Percentiles rank a stretch among this genome's conserved stretches.
phyloP scores from a whole-genome alignment of 2,888 invertebrate genomes.

The Dusona sp. region DNA sequence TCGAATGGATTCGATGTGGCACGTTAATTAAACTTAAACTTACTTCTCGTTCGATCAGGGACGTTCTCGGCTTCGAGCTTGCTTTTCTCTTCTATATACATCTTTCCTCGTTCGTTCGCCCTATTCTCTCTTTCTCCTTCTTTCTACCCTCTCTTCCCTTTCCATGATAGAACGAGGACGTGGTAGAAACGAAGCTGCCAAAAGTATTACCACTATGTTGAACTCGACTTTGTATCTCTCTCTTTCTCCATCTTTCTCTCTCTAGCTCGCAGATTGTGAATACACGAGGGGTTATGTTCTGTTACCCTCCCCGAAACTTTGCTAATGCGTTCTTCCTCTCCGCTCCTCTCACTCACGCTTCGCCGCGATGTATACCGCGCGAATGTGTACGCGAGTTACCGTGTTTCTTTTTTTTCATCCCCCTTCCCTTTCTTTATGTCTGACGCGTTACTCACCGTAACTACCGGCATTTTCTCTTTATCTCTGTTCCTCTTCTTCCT shows the following conservation, averaged over 20 bases:
- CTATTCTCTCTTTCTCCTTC: slow-evolving; percentile 45
- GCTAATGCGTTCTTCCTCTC: slow-evolving; percentile 61
- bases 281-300: slow-evolving; percentile 55
- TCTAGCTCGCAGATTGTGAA: slow-evolving; percentile 58
- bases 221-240: slow-evolving; percentile 70
- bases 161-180: slow-evolving; percentile 61
- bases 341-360: slow-evolving; percentile 22
- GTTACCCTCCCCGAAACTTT: slow-evolving; percentile 57
- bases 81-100: slow-evolving; percentile 68
- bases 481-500: slow-evolving; percentile 6
- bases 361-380: slow-evolving; percentile 15
- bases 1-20: slow-evolving; percentile 78
- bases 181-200: slow-evolving; percentile 76
- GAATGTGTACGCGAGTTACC: slow-evolving; percentile 44
- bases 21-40: slow-evolving; percentile 83
- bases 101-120: slow-evolving; percentile 43
- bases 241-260: slow-evolving; percentile 61
- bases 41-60: slow-evolving; percentile 75
- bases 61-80: slow-evolving; percentile 65
- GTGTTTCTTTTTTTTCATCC: slow-evolving; percentile 17
- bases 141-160: slow-evolving; percentile 24
- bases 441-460: slow-evolving; percentile 65
- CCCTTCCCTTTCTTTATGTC: slow-evolving; percentile 50
- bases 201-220: slow-evolving; percentile 78
- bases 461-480: slow-evolving; percentile 51